Evolutionary conservation across 2,113 vertebrate genomes (phyloP), one percentile per base, ranked within the genome.

Genomic region (Synchiropus splendidus): DNA sequence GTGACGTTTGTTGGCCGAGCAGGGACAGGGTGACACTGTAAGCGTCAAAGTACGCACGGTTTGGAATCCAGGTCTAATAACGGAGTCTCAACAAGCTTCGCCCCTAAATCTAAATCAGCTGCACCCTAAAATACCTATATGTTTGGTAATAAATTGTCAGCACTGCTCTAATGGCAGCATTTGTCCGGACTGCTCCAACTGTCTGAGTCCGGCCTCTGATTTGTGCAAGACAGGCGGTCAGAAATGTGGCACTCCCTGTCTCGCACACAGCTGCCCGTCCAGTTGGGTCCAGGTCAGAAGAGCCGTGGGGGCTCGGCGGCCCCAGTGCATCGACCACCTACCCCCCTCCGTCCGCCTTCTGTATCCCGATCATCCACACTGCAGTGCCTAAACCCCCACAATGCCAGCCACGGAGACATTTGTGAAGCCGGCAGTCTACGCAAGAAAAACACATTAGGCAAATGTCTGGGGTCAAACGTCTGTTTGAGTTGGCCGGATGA

Each of bases 381-480:
- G 41, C 51, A 74, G 61, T 74, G 61, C 56, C 64, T 53, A 63
- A 71, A 75, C 72, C 72, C 74, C 77, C 75, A 62, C 74, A 39
- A 47, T 69, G 70, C 51, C 67, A 68, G 74, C 77, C 75, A 64
- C 72, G 57, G 67, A 74, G 77, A 81, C 84, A 79, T 81, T 82
- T 82, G 79, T 66, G 71, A 75, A 80, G 81, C 77, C 73, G 64
- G 72, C 66, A 81, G 80, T 75, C 83, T 79, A 78, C 78, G 78
- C 81, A 85, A 85, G 80, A 84, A 87, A 87, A 86, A 86, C 81
- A 84, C 80, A 85, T 84, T 84, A 84, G 80, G 78, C 81, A 83
- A 83, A 84, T 82, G 81, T 83, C 81, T 79, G 80, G 75, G 84
- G 70, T 80, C 73, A 79, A 72, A 79, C 74, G 79, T 82, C 78